Conservation (phyloP, 1,140 invertebrate species). For the Kradibia gibbosae region DNA sequence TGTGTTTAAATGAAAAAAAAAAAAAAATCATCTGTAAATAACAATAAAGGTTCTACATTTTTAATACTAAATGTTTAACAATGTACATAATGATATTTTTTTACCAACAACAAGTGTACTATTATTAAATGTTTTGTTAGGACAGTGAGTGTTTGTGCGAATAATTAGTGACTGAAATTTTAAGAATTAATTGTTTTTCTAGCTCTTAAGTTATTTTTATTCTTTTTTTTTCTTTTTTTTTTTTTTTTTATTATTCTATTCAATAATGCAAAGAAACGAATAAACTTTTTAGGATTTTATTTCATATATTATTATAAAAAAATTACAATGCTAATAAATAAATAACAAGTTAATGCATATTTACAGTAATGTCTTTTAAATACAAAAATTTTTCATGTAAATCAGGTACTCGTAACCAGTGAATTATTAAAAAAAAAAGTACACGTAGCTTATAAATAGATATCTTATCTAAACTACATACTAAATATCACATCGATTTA, state of each 20-base stretch:
- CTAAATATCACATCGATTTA: slow-evolving; percentile 40
- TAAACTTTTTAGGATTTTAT: background rate
- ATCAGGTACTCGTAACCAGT: slow-evolving; percentile 54
- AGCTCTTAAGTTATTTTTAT: slow-evolving; percentile 45
- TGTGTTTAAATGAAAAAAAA: slow-evolving; percentile 36
- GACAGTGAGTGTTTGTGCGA: slow-evolving; percentile 55
- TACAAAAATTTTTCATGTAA: slow-evolving; percentile 48
- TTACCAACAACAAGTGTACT: slow-evolving; percentile 54
- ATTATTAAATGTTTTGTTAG: slow-evolving; percentile 54
- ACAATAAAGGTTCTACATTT: slow-evolving; percentile 47
- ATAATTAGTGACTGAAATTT: slow-evolving; percentile 55
- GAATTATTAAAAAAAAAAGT: slow-evolving; percentile 47
- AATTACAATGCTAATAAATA: slow-evolving; percentile 55
- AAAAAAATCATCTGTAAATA: slow-evolving; percentile 55
- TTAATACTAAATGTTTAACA: slow-evolving; percentile 41
- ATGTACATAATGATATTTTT: slow-evolving; percentile 60
- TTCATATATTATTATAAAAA: slow-evolving; percentile 37
- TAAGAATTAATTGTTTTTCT: slow-evolving; percentile 56
- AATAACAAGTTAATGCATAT: slow-evolving; percentile 53
- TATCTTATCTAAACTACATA: slow-evolving; percentile 23
- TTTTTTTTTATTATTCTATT: background rate
- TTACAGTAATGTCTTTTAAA: slow-evolving; percentile 23
- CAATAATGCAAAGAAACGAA: background rate
- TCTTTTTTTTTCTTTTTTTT: slow-evolving; percentile 32
- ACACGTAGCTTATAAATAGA: slow-evolving; percentile 33